Evolutionary conservation across 2,888 invertebrate genomes (phyloP), one percentile per base, ranked within the genome.

Genomic region (Eupithecia inturbata): DNA sequence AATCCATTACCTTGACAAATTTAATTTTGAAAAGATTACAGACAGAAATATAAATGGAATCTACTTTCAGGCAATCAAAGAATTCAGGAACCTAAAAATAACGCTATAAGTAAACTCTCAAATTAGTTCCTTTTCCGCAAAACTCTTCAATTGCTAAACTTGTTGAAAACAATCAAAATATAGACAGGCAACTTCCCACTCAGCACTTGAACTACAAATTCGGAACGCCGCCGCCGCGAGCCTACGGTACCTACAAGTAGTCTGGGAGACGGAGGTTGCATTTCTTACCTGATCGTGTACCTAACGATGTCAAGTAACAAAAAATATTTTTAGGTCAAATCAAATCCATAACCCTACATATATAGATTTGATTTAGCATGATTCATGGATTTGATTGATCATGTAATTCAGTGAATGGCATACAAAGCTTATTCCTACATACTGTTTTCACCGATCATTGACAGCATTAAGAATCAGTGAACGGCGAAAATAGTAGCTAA

Each of bases 141-240:
- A 62, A 62, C 31, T 31, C 31, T 62, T 62, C 64, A 64, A 64
- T 33, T 36, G 64, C 64, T 12, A 12, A n/a, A 72, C 63, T 33
- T 66, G 57, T 49, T 39, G n/a, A 62, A 71, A 72, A 67, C 68
- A 68, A 67, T 49, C 39, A 16, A 67, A 71, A 73, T 57, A 62
- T 53, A 73, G 53, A 70, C 28, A 64, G 41, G 22, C 53, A 75
- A 76, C 64, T 75, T 68, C 36, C 49, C 67, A 72, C 62, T 73
- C 67, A n/a, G 26, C 63, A 73, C 72, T 77, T 67, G 26, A 62
- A 69, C 72, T 67, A 69, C 66, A 68, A 72, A 71, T 53, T 73
- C 60, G 60, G 28, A 70, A 60, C 73, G 60, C 36, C n/a, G n/a
- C n/a, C n/a, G n/a, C 22, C 22, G 66, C 22, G 66, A 36, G 39